phyloP scores from a whole-genome alignment of 2,888 invertebrate species.

The Drosophila lacicola region DNA sequence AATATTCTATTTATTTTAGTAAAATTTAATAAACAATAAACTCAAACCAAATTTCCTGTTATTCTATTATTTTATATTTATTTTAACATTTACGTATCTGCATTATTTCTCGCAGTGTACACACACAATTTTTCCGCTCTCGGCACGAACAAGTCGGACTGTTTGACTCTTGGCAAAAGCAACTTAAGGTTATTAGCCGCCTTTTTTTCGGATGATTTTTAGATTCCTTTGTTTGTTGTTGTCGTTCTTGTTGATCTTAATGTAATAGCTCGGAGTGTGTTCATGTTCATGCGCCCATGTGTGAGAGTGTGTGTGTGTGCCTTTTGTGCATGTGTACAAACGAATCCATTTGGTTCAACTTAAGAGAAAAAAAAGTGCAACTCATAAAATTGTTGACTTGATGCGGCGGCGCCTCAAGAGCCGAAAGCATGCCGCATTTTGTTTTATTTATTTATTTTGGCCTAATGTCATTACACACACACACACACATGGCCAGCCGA shows the following conservation, averaged over 20 bases:
- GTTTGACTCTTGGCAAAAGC: conserved; percentile 52
- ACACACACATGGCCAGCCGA: conserved; percentile 3
- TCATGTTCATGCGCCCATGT: neutral
- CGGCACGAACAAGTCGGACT: conserved; percentile 16
- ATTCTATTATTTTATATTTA: neutral
- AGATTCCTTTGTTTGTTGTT: conserved; percentile 53
- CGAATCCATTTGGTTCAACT: conserved; percentile 29
- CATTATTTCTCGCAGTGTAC: conserved; percentile 34
- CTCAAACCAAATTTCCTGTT: too few species aligned
- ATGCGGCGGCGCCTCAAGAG: conserved; percentile 44
- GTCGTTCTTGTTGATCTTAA: conserved; percentile 58
- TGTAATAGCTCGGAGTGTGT: conserved; percentile 40
- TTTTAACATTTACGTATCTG: too few species aligned
- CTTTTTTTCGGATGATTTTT: conserved; percentile 56
- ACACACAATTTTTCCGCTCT: conserved; percentile 29
- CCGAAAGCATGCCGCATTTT: conserved; percentile 29
- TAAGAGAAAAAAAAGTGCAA: conserved; percentile 45
- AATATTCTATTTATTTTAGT: neutral
- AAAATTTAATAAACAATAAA: too few species aligned
- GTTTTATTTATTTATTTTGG: conserved; percentile 65
- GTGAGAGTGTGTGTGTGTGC: conserved; percentile 13
- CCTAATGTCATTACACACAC: conserved; percentile 63
- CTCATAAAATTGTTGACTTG: conserved; percentile 64
- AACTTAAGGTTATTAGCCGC: conserved; percentile 67
- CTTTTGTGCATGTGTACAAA: conserved; percentile 6